A percentile compares a stretch with the other conserved stretches of the same genome.
Evolutionary conservation across 2,113 vertebrate genomes (phyloP).

Genomic region (Caracal caracal): DNA sequence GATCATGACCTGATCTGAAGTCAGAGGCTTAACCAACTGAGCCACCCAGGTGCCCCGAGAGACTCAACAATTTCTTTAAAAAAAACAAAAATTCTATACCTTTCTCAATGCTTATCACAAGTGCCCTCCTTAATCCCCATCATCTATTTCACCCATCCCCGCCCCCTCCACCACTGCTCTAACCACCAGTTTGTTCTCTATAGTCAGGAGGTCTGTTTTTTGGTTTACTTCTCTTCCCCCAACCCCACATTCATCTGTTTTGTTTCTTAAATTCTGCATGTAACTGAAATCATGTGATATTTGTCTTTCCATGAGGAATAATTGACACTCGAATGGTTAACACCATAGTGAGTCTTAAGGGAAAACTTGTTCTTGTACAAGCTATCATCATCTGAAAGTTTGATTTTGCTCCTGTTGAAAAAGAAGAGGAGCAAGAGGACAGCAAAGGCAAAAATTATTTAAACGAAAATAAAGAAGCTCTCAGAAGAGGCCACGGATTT

Average conservation of each 20-base stretch:
- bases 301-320: background rate
- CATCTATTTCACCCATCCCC: background rate
- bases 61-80: background rate
- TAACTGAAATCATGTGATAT: background rate
- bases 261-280: background rate
- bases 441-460: background rate
- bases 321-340: background rate
- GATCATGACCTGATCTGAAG: background rate
- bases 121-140: background rate
- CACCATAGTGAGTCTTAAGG: background rate
- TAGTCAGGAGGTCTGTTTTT: background rate
- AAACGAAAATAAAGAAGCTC: background rate
- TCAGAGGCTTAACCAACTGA: background rate
- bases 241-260: background rate
- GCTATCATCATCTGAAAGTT: background rate
- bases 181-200: background rate
- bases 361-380: background rate
- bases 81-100: background rate
- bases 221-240: background rate
- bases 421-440: background rate
- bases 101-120: background rate
- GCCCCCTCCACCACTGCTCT: background rate
- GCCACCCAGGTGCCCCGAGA: background rate
- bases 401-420: background rate
- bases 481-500: background rate